phyloP scores from a whole-genome alignment of 2,797 vertebrate species.

The Ateles fusciceps region DNA sequence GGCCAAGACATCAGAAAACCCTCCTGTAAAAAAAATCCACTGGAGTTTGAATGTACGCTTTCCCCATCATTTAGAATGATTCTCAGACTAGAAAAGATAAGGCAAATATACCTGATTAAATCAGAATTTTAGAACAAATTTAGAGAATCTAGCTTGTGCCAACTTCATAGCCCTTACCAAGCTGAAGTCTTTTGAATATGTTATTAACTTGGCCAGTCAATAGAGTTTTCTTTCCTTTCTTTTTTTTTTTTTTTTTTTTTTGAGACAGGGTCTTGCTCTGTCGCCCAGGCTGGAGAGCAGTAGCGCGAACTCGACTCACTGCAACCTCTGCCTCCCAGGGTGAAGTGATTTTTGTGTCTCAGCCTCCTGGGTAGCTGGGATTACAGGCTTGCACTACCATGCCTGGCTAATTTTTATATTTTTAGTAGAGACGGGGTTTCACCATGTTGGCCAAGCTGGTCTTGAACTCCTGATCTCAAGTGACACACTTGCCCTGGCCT shows the following conservation, averaged over 20 bases:
- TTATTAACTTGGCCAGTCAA: not conserved
- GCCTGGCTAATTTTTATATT: not conserved
- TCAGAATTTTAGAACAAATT: not conserved
- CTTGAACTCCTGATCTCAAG: not conserved
- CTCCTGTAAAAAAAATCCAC: not conserved
- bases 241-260: too few relatives aligned
- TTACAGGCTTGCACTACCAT: not conserved
- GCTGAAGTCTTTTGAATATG: not conserved
- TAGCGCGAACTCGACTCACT: rapidly evolving
- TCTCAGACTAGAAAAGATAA: not conserved
- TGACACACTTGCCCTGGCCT: not conserved
- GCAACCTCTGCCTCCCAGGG: not conserved
- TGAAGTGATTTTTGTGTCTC: not conserved
- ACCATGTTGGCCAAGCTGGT: not conserved
- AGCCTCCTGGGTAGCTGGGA: not conserved
- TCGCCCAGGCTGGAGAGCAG: too few relatives aligned
- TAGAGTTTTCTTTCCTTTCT: not conserved
- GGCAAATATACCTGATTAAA: not conserved
- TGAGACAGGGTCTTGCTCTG: too few relatives aligned
- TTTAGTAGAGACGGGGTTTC: not conserved
- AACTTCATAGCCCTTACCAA: not conserved
- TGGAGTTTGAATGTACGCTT: not conserved
- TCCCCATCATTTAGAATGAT: not conserved
- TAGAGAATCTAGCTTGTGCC: not conserved
- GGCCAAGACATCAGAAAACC: not conserved